phyloP scores from a whole-genome alignment of 2,113 vertebrate genomes.

The Boulengeromyrus knoepffleri region DNA sequence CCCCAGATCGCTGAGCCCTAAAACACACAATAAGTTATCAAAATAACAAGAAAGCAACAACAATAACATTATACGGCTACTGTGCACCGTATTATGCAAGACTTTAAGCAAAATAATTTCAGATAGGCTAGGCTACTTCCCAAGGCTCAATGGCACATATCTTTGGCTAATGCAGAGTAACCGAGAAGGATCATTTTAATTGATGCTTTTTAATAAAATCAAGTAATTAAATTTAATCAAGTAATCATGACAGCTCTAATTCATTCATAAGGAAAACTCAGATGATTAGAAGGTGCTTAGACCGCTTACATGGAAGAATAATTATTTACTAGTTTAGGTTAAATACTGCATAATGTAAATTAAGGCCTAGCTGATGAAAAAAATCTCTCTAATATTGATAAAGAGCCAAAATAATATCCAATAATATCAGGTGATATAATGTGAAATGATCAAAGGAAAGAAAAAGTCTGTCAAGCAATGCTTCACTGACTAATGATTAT shows the following conservation, averaged over 20 bases:
- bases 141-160: not conserved
- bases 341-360: not conserved
- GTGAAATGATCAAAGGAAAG: not conserved
- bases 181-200: not conserved
- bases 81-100: not conserved
- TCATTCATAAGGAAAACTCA: not conserved
- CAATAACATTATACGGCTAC: not conserved
- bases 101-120: not conserved
- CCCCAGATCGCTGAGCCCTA: not conserved
- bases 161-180: not conserved
- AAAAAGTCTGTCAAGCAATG: not conserved
- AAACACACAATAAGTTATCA: not conserved
- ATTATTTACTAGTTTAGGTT: not conserved
- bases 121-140: not conserved
- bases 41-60: not conserved
- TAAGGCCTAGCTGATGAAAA: not conserved
- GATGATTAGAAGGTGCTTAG: not conserved
- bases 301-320: not conserved
- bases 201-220: not conserved
- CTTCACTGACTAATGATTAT: not conserved
- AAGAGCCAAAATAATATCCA: not conserved
- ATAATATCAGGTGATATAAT: not conserved
- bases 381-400: not conserved
- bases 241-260: not conserved
- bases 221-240: not conserved